A percentile compares a stretch with the other conserved stretches of the same genome.
phyloP scores from a whole-genome alignment of 2,888 invertebrate genomes.

The Clunio marinus region DNA sequence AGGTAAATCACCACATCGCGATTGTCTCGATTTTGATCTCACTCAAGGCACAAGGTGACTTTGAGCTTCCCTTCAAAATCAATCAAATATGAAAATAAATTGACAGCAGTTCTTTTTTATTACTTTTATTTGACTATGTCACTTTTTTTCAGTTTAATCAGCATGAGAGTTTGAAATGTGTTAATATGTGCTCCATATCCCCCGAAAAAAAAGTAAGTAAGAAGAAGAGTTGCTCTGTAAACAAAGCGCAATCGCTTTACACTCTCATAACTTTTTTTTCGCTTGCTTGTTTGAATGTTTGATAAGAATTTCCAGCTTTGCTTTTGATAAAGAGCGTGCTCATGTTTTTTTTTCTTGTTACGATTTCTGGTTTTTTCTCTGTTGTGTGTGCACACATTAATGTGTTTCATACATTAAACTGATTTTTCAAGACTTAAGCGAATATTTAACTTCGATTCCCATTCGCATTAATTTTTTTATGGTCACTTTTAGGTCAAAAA shows the following conservation, averaged over 20 bases:
- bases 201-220: background rate
- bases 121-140: no score
- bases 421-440: background rate
- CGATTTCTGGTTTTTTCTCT: slow-evolving; percentile 9
- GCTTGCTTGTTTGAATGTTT: background rate
- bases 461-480: background rate
- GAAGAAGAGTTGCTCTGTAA: background rate
- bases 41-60: slow-evolving; percentile 5
- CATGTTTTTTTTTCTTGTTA: no score
- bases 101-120: background rate
- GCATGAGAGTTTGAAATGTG: background rate
- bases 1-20: background rate
- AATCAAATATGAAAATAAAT: background rate
- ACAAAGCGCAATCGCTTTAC: background rate
- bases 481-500: background rate
- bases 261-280: background rate
- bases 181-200: background rate
- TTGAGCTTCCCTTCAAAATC: slow-evolving; percentile 13
- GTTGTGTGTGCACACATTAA: background rate
- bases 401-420: background rate
- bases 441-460: background rate
- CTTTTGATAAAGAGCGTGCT: slow-evolving; percentile 14
- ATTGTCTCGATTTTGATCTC: background rate
- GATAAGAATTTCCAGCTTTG: slow-evolving; percentile 30
- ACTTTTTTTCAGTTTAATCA: background rate